Conservation (phyloP, 1,140 invertebrate genomes). For the Ips typographus region DNA sequence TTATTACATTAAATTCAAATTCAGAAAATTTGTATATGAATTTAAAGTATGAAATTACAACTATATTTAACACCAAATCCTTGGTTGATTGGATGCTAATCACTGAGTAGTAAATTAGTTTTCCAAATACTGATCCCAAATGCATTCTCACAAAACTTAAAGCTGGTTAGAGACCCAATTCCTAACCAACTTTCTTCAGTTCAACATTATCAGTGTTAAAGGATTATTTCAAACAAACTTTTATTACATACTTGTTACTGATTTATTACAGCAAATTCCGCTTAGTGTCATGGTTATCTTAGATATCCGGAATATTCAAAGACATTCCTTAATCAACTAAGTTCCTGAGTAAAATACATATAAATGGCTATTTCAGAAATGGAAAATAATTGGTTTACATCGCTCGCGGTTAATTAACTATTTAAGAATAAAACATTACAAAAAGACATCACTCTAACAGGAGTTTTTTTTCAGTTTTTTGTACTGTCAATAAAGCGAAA, state of each 20-base stretch:
- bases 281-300: background rate
- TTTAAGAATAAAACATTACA: background rate
- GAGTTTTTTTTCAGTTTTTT: background rate
- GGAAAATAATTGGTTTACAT: background rate
- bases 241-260: background rate
- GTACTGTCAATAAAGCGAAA: background rate
- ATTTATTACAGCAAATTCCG: background rate
- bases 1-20: no score
- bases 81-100: no score
- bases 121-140: no score
- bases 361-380: background rate
- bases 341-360: conserved; percentile 14
- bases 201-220: no score
- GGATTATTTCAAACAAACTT: background rate
- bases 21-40: no score
- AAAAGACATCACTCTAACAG: background rate
- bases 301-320: background rate
- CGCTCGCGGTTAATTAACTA: background rate
- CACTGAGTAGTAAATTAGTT: no score
- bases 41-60: no score
- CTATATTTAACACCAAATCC: no score
- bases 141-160: no score
- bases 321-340: conserved; percentile 9
- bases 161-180: no score
- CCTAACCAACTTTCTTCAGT: no score